phyloP scores from a whole-genome alignment of 2,113 vertebrate genomes.

The Mobula birostris region DNA sequence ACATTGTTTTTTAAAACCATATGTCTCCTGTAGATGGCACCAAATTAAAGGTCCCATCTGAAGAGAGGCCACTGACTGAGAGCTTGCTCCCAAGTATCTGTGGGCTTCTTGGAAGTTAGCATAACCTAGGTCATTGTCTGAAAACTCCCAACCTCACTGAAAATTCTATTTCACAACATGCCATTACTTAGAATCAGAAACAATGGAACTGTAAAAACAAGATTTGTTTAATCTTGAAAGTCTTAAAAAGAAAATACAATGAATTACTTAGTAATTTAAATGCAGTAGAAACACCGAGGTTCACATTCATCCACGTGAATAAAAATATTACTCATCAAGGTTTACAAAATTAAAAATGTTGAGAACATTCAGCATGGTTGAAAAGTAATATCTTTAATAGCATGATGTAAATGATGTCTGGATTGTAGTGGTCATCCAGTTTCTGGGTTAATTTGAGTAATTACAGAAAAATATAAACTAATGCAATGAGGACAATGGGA shows the following conservation, averaged over 20 bases:
- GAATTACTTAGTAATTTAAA: background rate
- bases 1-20: too few relatives aligned
- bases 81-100: too few relatives aligned
- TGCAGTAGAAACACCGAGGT: background rate
- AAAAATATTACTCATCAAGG: background rate
- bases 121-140: background rate
- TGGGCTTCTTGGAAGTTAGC: too few relatives aligned
- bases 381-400: background rate
- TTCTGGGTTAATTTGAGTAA: too few relatives aligned
- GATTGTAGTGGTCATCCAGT: too few relatives aligned
- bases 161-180: background rate
- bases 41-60: too few relatives aligned
- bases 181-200: background rate
- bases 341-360: background rate
- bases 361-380: background rate
- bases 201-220: background rate
- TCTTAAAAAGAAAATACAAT: background rate
- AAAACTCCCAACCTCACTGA: background rate
- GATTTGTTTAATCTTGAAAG: background rate
- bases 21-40: too few relatives aligned
- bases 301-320: background rate
- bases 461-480: too few relatives aligned
- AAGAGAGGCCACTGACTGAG: too few relatives aligned
- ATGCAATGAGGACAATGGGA: too few relatives aligned
- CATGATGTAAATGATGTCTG: too few relatives aligned